Percentiles rank a stretch among this genome's conserved stretches.
Conservation (phyloP, 2,888 invertebrate species). For the Drosophila melanosoma region DNA sequence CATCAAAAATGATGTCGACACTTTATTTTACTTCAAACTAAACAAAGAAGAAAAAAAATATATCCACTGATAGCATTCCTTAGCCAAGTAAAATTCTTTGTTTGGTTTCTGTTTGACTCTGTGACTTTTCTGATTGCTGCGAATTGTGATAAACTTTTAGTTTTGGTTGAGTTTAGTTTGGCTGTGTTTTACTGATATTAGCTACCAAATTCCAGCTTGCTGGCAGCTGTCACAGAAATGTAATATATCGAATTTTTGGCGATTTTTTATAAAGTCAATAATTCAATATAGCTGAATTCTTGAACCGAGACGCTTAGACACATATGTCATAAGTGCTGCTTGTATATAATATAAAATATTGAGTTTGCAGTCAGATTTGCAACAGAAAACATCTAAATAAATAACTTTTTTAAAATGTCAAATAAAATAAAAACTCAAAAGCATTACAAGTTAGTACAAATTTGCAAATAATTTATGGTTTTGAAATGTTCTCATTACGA, state of each 20-base stretch:
- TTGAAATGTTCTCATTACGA: too few species aligned
- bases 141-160: constrained; percentile 5
- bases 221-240: constrained; percentile 60
- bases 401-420: too few species aligned
- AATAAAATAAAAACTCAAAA: too few species aligned
- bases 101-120: constrained; percentile 46
- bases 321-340: not conserved
- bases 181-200: constrained; percentile 43
- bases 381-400: too few species aligned
- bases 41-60: constrained; percentile 4
- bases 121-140: constrained; percentile 52
- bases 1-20: constrained; percentile 57
- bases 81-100: constrained; percentile 40
- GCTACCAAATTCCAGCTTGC: constrained; percentile 35
- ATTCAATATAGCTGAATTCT: not conserved
- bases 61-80: constrained; percentile 39
- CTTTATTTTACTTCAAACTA: constrained; percentile 4
- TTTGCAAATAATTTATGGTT: too few species aligned
- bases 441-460: too few species aligned
- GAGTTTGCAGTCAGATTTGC: not conserved
- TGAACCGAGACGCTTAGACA: not conserved
- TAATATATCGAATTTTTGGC: constrained; percentile 61
- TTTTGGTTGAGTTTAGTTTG: constrained; percentile 3
- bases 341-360: not conserved
- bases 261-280: not conserved